Base-by-base conservation (phyloP, 2,113 vertebrate species). In the Hyla sarda region DNA sequence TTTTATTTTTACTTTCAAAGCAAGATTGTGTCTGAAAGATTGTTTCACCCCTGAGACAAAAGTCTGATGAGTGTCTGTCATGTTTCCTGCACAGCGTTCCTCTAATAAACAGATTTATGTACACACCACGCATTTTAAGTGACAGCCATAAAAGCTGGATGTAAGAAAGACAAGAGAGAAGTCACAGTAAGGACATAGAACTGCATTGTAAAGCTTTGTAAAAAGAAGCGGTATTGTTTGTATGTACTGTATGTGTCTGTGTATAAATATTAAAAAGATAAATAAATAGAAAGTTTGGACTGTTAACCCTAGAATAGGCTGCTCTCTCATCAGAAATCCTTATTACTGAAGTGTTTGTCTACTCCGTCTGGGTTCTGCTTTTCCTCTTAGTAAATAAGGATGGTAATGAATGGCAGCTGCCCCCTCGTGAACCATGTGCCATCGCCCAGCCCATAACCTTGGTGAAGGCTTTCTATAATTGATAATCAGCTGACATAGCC, bases 381-480 rank as follows among this genome's bases (percentile, higher is more conserved):
- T 30, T 23, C 19, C 28, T 32, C 3, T 14, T 65, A 21, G 60
- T 37, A 71, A 6, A 4, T 60, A 19, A 52, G 45, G 16, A 28
- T 37, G 5, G 19, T 54, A 32, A 54, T 52, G 56, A 21, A n/a
- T 50, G 54, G 17, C 56, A 23, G 60, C n/a, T 7, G 9, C 19
- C 21, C 16, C 48, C 48, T 48, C 28, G 16, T 48, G 69, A 25
- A 19, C 12, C 12, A 13, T 74, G 34, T 56, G 90, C 90, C 89
- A 89, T 62, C 48, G 88, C 90, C 92, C 32, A 84, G 89, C 90
- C 92, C 89, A 88, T 93, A 94, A 90, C 91, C 90, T 95, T 94
- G 89, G 92, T 90, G 92, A 92, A 85, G 92, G 96, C 93, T 96
- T 95, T 96, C 94, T 96, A 93, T 93, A 96, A 95, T 95, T 93